phyloP scores from a whole-genome alignment of 2,888 invertebrate genomes.

The Hyalella azteca region DNA sequence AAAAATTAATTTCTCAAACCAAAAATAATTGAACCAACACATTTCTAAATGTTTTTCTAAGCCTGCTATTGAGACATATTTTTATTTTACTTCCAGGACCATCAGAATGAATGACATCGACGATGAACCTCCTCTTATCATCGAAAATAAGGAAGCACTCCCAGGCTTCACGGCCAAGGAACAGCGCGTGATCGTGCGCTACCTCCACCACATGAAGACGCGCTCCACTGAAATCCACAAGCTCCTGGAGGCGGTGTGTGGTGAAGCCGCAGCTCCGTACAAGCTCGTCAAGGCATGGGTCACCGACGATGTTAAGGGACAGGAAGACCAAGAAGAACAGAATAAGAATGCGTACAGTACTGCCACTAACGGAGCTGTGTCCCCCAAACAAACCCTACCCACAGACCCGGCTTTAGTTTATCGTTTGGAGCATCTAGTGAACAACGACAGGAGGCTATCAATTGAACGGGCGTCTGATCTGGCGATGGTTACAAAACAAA shows the following conservation, averaged over 20 bases:
- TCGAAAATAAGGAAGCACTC: conserved; percentile 10
- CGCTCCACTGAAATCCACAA: conserved; percentile 52
- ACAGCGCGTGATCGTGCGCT: conserved; percentile 52
- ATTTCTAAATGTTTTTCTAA: neutral
- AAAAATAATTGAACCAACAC: neutral
- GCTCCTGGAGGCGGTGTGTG: conserved; percentile 47
- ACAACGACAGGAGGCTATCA: conserved; percentile 45
- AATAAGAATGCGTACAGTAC: conserved; percentile 9
- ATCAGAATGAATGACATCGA: conserved; percentile 10
- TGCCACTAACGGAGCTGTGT: conserved; percentile 43
- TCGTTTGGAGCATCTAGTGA: conserved; percentile 48
- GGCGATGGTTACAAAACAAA: conserved; percentile 43
- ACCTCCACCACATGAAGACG: conserved; percentile 43
- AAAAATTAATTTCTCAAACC: neutral
- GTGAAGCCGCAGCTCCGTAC: conserved; percentile 46
- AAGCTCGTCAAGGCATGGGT: conserved; percentile 52
- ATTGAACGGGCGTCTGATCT: conserved; percentile 50
- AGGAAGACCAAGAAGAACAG: conserved; percentile 44
- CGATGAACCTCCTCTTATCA: neutral
- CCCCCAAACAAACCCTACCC: conserved; percentile 39
- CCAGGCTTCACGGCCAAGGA: conserved; percentile 42
- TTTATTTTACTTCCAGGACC: neutral
- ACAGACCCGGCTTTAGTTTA: conserved; percentile 53
- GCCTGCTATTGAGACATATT: neutral
- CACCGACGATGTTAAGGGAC: conserved; percentile 46